Conservation (phyloP, 2,888 invertebrate species). For the Cantharis lateralis region DNA sequence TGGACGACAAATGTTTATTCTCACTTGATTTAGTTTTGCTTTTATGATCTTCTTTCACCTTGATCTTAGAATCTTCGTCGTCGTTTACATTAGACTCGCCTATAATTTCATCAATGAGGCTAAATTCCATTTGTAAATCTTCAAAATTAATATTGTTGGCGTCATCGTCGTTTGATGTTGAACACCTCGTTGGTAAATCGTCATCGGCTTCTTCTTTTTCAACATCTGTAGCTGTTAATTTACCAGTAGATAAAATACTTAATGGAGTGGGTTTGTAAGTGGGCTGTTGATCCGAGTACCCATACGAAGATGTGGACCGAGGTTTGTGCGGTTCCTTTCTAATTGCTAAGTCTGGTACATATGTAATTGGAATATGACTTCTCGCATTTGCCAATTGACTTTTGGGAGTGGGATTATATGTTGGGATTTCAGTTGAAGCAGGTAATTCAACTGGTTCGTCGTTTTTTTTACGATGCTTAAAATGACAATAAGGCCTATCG, state of each 20-base stretch:
- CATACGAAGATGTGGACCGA: conserved; percentile 36
- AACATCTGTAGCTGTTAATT: conserved; percentile 5
- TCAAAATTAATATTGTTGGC: conserved; percentile 47
- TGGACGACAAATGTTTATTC: background rate
- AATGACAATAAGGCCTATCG: conserved; percentile 91
- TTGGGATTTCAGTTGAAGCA: conserved; percentile 51
- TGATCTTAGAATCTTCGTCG: background rate
- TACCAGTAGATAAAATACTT: conserved; percentile 47
- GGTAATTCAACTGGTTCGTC: conserved; percentile 60
- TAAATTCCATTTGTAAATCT: conserved; percentile 52
- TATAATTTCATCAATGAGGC: conserved; percentile 55
- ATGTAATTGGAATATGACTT: conserved; percentile 57
- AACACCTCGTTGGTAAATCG: background rate
- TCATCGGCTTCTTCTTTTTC: conserved; percentile 4
- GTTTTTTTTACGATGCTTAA: conserved; percentile 76
- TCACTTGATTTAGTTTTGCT: conserved; percentile 6
- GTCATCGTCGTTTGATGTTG: conserved; percentile 17
- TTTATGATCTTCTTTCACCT: conserved; percentile 17
- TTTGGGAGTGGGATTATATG: conserved; percentile 57
- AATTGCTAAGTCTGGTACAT: conserved; percentile 60
- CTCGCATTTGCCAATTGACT: conserved; percentile 55
- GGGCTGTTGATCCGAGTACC: conserved; percentile 41
- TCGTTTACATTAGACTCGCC: conserved; percentile 27
- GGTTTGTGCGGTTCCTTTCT: conserved; percentile 54
- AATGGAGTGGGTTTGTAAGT: conserved; percentile 54